phyloP scores from a whole-genome alignment of 2,888 invertebrate species.

The Philereme transversata region DNA sequence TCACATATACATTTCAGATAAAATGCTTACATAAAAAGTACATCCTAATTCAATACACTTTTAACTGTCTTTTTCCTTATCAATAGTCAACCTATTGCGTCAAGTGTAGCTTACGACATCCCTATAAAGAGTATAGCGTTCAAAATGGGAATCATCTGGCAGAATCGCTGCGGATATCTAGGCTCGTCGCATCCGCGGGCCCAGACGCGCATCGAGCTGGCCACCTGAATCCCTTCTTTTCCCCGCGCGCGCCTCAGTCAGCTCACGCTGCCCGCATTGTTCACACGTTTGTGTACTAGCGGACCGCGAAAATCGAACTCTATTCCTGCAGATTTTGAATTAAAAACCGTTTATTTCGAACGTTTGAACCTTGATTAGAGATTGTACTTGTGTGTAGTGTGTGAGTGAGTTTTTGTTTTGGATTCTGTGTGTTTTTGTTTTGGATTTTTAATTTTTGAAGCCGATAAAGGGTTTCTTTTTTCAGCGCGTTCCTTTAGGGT shows the following conservation, averaged over 20 bases:
- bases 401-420: conserved; percentile 26
- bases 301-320: conserved; percentile 20
- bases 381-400: conserved; percentile 23
- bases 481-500: conserved; percentile 35
- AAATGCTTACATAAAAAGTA: too few relatives aligned
- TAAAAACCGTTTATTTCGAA: conserved; percentile 16
- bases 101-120: not conserved
- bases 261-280: conserved; percentile 12
- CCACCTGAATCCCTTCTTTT: conserved; percentile 51
- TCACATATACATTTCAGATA: too few relatives aligned
- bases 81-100: too few relatives aligned
- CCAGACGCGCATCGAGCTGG: conserved; percentile 55
- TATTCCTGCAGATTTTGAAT: conserved; percentile 15
- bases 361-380: conserved; percentile 4
- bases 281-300: conserved; percentile 10
- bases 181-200: conserved; percentile 51
- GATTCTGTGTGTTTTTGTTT: too few relatives aligned
- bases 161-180: conserved; percentile 45
- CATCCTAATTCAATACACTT: too few relatives aligned
- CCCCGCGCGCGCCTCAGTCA: conserved; percentile 37
- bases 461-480: conserved; percentile 30
- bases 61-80: too few relatives aligned
- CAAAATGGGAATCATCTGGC: conserved; percentile 19
- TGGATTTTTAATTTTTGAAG: conserved; percentile 26
- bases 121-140: conserved; percentile 5